Evolutionary conservation across 2,113 vertebrate species (phyloP).

Genomic region (Ameiurus melas): DNA sequence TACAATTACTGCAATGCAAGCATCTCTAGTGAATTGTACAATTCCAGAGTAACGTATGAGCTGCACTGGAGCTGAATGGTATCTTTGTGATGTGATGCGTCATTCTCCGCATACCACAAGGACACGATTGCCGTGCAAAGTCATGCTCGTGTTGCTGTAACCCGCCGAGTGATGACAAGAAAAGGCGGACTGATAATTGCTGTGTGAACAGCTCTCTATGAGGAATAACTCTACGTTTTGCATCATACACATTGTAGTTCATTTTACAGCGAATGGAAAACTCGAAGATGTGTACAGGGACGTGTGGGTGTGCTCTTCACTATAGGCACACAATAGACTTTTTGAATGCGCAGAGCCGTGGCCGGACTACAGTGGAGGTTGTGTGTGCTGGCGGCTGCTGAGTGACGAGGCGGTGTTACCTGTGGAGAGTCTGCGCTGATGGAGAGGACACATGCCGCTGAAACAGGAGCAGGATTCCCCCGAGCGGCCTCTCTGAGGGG

Average conservation of each 20-base stretch:
- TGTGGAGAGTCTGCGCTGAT: constrained; percentile 76
- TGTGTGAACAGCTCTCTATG: constrained; percentile 56
- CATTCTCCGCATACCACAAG: constrained; percentile 54
- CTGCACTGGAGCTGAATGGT: not conserved
- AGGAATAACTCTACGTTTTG: not conserved
- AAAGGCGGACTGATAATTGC: constrained; percentile 17
- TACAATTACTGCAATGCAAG: not conserved
- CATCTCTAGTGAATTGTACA: not conserved
- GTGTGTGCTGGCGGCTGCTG: constrained; percentile 29
- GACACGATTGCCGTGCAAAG: constrained; percentile 34
- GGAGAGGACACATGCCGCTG: constrained; percentile 76
- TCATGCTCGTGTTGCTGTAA: constrained; percentile 34
- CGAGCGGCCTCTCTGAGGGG: constrained; percentile 72
- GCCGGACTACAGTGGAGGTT: constrained; percentile 18
- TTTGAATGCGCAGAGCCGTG: not conserved
- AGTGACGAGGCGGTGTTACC: constrained; percentile 56
- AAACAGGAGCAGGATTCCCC: constrained; percentile 76
- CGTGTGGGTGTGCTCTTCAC: not conserved
- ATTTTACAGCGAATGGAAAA: not conserved
- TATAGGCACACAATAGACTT: not conserved
- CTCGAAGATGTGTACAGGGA: not conserved
- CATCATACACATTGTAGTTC: too few species aligned
- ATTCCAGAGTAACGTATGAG: not conserved
- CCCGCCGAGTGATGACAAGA: constrained; percentile 21
- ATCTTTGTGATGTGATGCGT: not conserved